These are phyloP conservation scores for Gasteruption jaculator DNA, from an alignment of 2,888 invertebrate genomes.

Conservation along the genomic window DNA sequence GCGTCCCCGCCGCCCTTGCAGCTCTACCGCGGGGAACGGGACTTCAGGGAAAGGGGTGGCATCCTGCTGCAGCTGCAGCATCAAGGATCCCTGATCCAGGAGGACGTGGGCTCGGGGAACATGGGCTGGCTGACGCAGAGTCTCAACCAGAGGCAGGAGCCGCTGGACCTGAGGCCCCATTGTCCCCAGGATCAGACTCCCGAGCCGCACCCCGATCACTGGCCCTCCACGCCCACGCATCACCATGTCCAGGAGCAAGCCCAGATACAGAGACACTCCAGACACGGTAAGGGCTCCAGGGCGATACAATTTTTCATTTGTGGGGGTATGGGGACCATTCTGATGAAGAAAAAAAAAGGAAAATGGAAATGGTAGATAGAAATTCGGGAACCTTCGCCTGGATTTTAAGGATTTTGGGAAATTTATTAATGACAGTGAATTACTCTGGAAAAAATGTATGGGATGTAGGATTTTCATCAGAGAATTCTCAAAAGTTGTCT, in stretches of 20 bases:
- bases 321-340: background rate
- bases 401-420: slow-evolving; percentile 20
- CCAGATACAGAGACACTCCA: slow-evolving; percentile 39
- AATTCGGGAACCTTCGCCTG: too few species aligned
- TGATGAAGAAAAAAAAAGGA: background rate
- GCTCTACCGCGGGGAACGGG: slow-evolving; percentile 39
- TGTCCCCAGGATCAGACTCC: slow-evolving; percentile 54
- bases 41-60: slow-evolving; percentile 36
- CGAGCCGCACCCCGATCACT: slow-evolving; percentile 42
- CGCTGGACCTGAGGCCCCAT: slow-evolving; percentile 78
- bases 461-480: too few species aligned
- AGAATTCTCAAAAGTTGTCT: too few species aligned
- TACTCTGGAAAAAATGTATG: too few species aligned
- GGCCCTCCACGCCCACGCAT: slow-evolving; percentile 36
- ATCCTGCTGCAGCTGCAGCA: slow-evolving; percentile 44
- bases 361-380: too few species aligned
- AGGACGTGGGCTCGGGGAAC: slow-evolving; percentile 51
- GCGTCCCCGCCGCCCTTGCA: slow-evolving; percentile 58
- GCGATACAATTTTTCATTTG: too few species aligned
- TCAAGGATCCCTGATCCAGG: slow-evolving; percentile 35
- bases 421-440: background rate
- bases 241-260: slow-evolving; percentile 45
- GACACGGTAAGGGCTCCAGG: slow-evolving; percentile 41
- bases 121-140: slow-evolving; percentile 75
- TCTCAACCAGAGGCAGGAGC: slow-evolving; percentile 69